phyloP scores from a whole-genome alignment of 2,113 vertebrate species.

The Tympanuchus pallidicinctus region DNA sequence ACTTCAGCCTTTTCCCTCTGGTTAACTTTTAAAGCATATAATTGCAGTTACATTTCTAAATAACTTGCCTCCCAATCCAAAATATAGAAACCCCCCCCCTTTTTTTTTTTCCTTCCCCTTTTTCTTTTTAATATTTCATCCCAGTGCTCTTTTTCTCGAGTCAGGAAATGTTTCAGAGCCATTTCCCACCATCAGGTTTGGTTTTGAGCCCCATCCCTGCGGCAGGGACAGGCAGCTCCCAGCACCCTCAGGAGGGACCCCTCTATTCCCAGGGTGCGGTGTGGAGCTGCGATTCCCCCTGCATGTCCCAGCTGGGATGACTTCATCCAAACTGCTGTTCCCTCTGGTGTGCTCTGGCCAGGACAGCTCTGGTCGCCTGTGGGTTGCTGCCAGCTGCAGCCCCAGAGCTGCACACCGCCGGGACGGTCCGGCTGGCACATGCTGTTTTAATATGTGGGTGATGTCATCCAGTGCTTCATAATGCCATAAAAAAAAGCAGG shows the following conservation, averaged over 20 bases:
- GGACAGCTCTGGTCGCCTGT: not conserved
- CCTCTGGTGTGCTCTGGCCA: accelerated
- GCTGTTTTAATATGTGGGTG: conserved; percentile 32
- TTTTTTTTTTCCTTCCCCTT: not conserved
- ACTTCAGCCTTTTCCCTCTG: not conserved
- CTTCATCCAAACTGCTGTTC: not conserved
- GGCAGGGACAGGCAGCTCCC: not conserved
- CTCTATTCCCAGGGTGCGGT: not conserved
- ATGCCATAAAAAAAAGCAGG: conserved; percentile 36
- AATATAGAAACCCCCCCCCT: not conserved
- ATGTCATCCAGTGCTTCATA: conserved; percentile 1
- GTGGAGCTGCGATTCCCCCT: not conserved
- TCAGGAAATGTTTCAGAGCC: conserved; percentile 59
- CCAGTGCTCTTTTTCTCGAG: not conserved
- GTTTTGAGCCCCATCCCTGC: not conserved
- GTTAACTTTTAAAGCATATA: not conserved
- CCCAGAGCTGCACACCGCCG: accelerated
- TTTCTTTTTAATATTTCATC: not conserved
- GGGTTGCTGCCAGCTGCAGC: not conserved
- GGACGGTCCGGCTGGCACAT: not conserved
- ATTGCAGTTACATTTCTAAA: not conserved
- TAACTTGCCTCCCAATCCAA: not conserved
- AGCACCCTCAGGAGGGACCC: not conserved
- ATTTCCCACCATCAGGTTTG: conserved; percentile 41
- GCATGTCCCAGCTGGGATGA: not conserved